Percentiles rank a stretch among this genome's conserved stretches.
Evolutionary conservation across 35 echinoderm and acorn worm genomes (phyloP).

Genomic region (Lytechinus variegatus): DNA sequence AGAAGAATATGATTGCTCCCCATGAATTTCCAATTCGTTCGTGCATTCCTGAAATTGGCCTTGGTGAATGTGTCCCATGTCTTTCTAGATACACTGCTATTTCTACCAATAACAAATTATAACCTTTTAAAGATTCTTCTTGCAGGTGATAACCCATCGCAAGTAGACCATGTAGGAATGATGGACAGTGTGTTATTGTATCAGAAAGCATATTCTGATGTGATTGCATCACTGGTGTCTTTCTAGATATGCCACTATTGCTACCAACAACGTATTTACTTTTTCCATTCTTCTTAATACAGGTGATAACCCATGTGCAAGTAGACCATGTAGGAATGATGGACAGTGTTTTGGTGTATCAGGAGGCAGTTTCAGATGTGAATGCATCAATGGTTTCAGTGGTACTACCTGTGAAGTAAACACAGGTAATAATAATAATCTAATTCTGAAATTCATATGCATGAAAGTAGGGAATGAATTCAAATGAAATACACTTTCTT

Average conservation of each 20-base stretch:
- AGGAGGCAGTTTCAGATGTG: constrained; percentile 45
- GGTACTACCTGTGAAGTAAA: constrained; percentile 57
- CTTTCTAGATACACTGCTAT: no score
- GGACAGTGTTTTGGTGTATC: background rate
- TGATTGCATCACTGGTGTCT: no score
- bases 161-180: no score
- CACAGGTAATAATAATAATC: background rate
- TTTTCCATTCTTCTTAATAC: background rate
- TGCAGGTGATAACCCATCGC: background rate
- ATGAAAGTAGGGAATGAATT: background rate
- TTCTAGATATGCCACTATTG: no score
- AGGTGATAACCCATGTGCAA: background rate
- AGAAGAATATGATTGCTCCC: no score
- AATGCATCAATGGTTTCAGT: constrained; percentile 44
- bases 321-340: background rate
- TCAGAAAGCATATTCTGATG: no score
- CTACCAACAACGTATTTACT: background rate
- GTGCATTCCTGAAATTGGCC: no score
- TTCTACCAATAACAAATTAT: background rate
- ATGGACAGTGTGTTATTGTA: no score
- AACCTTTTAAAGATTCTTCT: no score
- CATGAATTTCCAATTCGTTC: no score
- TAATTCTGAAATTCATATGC: no score
- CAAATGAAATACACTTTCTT: background rate
- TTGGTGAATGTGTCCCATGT: no score